phyloP scores from a whole-genome alignment of 2,113 vertebrate genomes.

The Colistium nudipinnis region DNA sequence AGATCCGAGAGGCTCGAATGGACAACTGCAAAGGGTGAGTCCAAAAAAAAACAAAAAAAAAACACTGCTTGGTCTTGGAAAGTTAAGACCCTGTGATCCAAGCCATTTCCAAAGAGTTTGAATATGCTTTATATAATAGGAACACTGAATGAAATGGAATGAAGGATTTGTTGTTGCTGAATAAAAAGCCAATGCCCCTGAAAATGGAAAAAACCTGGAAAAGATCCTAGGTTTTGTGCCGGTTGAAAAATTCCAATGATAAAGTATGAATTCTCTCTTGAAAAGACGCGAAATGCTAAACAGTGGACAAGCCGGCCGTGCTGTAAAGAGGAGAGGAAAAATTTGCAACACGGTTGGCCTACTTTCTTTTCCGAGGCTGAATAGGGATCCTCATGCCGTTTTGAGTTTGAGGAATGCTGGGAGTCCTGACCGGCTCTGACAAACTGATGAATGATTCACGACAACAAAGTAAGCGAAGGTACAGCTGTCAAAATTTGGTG shows the following conservation, averaged over 20 bases:
- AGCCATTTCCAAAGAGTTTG: background rate
- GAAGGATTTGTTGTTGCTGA: too few species aligned
- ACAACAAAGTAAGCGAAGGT: background rate
- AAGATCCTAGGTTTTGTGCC: background rate
- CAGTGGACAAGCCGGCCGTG: background rate
- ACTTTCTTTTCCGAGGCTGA: constrained; percentile 30
- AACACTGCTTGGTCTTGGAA: background rate
- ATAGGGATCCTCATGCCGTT: constrained; percentile 17
- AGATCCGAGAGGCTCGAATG: constrained; percentile 76
- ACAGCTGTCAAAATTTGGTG: too few species aligned
- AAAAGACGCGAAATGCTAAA: background rate
- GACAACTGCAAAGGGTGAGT: constrained; percentile 82
- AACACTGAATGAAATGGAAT: too few species aligned
- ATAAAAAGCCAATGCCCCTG: too few species aligned
- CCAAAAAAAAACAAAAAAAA: too few species aligned
- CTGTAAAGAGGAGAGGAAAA: background rate
- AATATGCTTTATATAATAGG: too few species aligned
- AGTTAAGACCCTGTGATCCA: background rate
- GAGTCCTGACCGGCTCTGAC: background rate
- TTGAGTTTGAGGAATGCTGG: constrained; percentile 43
- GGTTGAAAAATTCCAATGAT: background rate
- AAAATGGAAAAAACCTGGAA: too few species aligned
- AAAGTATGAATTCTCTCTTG: background rate
- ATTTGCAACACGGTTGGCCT: background rate
- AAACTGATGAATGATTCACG: constrained; percentile 49